Evolutionary conservation across 2,113 vertebrate species (phyloP).

Genomic region (Euleptes europaea): DNA sequence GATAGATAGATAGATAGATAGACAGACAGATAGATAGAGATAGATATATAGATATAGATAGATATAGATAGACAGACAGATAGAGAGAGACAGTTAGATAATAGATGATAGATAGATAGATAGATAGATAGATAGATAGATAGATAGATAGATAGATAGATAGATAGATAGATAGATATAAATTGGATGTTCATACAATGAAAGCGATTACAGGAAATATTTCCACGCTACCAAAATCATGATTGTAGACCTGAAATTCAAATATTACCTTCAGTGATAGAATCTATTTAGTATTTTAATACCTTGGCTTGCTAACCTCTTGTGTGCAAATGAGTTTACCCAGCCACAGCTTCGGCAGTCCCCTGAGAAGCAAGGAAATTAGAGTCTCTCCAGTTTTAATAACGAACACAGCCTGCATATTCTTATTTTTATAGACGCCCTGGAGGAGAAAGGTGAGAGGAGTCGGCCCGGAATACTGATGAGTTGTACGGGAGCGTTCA

Average conservation of each 20-base stretch:
- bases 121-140: too few relatives aligned
- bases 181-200: background rate
- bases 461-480: constrained; percentile 50
- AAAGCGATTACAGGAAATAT: background rate
- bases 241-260: background rate
- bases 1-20: too few relatives aligned
- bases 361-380: constrained; percentile 40
- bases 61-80: too few relatives aligned
- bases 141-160: too few relatives aligned
- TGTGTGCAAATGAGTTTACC: constrained; percentile 48
- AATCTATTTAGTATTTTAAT: constrained; percentile 19
- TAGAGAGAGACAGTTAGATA: too few relatives aligned
- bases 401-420: constrained; percentile 17
- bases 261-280: constrained; percentile 16
- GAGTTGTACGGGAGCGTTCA: constrained; percentile 38
- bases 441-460: constrained; percentile 53
- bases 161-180: too few relatives aligned
- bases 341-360: background rate
- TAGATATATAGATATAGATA: too few relatives aligned
- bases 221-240: background rate
- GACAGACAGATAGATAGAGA: too few relatives aligned
- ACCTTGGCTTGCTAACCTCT: constrained; percentile 17
- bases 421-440: constrained; percentile 24
- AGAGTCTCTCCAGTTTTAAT: constrained; percentile 32
- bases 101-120: too few relatives aligned